These are phyloP conservation scores for Pseudolaguvia tuberculata DNA, from an alignment of 2,113 vertebrate species.

Conservation along the genomic window DNA sequence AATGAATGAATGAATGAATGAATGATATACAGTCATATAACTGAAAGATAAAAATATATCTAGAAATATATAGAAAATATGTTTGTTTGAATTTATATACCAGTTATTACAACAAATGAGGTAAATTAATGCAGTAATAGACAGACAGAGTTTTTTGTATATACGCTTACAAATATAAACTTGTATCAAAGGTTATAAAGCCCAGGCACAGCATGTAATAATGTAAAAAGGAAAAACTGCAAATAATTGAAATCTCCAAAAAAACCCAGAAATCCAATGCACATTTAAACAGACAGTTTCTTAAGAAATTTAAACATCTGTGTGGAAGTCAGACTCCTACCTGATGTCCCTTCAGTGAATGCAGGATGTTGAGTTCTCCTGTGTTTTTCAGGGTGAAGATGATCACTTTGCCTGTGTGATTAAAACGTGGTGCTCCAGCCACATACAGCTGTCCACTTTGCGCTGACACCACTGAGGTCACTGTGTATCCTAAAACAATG, in stretches of 20 bases:
- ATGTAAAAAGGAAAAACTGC: background rate
- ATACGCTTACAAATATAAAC: background rate
- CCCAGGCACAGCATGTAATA: background rate
- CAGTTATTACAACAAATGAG: background rate
- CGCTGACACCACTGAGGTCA: slow-evolving; percentile 85
- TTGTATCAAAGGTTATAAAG: background rate
- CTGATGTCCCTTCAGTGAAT: slow-evolving; percentile 90
- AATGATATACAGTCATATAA: background rate
- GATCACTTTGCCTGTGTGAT: slow-evolving; percentile 96
- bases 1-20: too few relatives aligned
- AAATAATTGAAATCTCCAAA: background rate
- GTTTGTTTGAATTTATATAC: background rate
- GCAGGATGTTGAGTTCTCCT: slow-evolving; percentile 85
- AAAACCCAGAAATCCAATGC: background rate
- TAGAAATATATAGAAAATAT: too few relatives aligned
- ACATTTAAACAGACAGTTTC: background rate
- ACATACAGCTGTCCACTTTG: slow-evolving; percentile 76
- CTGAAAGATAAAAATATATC: background rate
- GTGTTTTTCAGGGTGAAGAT: slow-evolving; percentile 86
- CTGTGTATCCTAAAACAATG: slow-evolving; percentile 81
- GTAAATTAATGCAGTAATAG: background rate
- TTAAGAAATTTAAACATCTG: background rate
- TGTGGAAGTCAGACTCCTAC: slow-evolving; percentile 55
- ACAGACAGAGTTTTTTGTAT: background rate
- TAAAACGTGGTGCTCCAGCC: slow-evolving; percentile 91